Conservation (phyloP, 2,113 vertebrate genomes). For the Perognathus longimembris region DNA sequence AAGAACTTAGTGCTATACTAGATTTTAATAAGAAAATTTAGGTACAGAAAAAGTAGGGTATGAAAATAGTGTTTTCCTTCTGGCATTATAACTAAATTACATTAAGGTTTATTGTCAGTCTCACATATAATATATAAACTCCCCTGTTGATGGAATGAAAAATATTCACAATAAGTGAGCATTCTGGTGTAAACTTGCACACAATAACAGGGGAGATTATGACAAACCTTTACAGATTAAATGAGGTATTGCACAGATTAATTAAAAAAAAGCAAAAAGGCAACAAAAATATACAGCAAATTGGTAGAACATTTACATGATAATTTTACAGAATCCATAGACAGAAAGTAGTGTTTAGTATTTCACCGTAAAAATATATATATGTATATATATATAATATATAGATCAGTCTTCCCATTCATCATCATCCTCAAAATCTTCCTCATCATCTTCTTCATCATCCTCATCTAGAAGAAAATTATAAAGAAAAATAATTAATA, state of each 20-base stretch:
- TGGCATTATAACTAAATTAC: conserved; percentile 90
- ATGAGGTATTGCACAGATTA: conserved; percentile 99
- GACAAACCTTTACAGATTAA: conserved; percentile 94
- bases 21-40: conserved; percentile 94
- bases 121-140: conserved; percentile 89
- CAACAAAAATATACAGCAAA: conserved; percentile 99
- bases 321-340: conserved; percentile 95
- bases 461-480: conserved; percentile 93
- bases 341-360: conserved; percentile 94
- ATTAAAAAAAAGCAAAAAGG: conserved; percentile 93
- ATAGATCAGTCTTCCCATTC: conserved; percentile 97
- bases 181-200: conserved; percentile 92
- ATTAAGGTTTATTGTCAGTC: conserved; percentile 90
- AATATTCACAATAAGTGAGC: conserved; percentile 89
- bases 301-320: conserved; percentile 96
- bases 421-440: conserved; percentile 99
- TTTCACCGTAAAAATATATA: conserved; percentile 92
- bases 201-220: conserved; percentile 89
- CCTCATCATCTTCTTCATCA: conserved; percentile 97
- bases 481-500: conserved; percentile 22
- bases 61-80: conserved; percentile 97
- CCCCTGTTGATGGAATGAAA: conserved; percentile 89
- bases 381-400: conserved; percentile 83
- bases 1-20: conserved; percentile 95
- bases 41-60: conserved; percentile 95